Evolutionary conservation across 2,888 invertebrate genomes (phyloP).

Genomic region (Apoda limacodes): DNA sequence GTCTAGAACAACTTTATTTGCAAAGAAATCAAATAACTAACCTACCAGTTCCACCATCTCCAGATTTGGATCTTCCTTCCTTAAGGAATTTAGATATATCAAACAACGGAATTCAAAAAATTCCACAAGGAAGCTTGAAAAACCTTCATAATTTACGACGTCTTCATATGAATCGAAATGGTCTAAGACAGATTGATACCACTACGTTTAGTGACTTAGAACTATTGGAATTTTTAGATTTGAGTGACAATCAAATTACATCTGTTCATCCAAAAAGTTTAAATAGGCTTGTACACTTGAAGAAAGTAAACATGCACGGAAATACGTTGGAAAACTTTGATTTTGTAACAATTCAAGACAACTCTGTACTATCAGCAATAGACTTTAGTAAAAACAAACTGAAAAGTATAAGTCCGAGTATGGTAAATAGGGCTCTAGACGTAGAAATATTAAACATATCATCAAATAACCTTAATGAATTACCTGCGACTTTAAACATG

Average conservation of each 20-base stretch:
- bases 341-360: slow-evolving; percentile 76
- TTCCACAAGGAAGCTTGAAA: slow-evolving; percentile 74
- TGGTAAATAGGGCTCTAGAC: slow-evolving; percentile 73
- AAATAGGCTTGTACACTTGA: slow-evolving; percentile 71
- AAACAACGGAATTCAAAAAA: slow-evolving; percentile 78
- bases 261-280: slow-evolving; percentile 76
- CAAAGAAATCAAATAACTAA: slow-evolving; percentile 77
- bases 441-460: slow-evolving; percentile 82
- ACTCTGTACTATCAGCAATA: slow-evolving; percentile 71
- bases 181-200: slow-evolving; percentile 76
- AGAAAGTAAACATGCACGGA: slow-evolving; percentile 79
- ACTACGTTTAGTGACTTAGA: slow-evolving; percentile 77
- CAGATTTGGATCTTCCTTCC: slow-evolving; percentile 78
- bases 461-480: slow-evolving; percentile 78
- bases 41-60: slow-evolving; percentile 74
- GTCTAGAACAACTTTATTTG: slow-evolving; percentile 80
- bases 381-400: slow-evolving; percentile 83
- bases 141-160: slow-evolving; percentile 75
- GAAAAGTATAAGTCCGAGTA: slow-evolving; percentile 73
- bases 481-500: slow-evolving; percentile 78
- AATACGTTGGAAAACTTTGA: slow-evolving; percentile 80
- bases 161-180: slow-evolving; percentile 79
- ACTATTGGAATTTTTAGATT: slow-evolving; percentile 78
- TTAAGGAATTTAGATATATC: slow-evolving; percentile 81
- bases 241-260: slow-evolving; percentile 79